These are phyloP conservation scores for Andrena haemorrhoa DNA, from an alignment of 2,888 invertebrate species.

Conservation along the genomic window DNA sequence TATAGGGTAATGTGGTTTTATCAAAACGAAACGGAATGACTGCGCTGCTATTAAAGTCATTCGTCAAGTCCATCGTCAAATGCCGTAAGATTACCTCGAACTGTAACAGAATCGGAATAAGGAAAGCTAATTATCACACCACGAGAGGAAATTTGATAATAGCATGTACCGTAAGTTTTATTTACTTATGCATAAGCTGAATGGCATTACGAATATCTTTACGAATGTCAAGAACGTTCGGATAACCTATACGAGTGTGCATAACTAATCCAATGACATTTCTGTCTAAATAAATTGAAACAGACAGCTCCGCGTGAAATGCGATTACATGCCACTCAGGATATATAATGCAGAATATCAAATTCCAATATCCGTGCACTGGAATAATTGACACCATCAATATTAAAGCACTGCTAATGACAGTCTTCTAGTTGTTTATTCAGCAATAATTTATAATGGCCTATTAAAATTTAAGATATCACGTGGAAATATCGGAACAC, in stretches of 20 bases:
- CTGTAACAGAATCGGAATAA: conserved; percentile 5
- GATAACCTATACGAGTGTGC: background rate
- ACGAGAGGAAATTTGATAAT: background rate
- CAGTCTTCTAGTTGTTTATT: background rate
- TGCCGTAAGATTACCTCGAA: background rate
- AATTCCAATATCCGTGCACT: background rate
- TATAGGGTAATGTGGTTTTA: conserved; percentile 12
- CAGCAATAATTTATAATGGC: background rate
- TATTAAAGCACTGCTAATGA: background rate
- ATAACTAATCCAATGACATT: background rate
- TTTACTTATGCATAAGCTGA: background rate
- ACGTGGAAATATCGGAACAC: background rate
- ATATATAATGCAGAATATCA: background rate
- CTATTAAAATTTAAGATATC: background rate
- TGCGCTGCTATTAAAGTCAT: conserved; percentile 28
- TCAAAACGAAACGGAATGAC: conserved; percentile 41
- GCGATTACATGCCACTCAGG: background rate
- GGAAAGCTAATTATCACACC: conserved; percentile 7
- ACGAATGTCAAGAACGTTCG: background rate
- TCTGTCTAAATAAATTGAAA: background rate
- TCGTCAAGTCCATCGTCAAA: background rate
- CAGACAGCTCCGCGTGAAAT: background rate
- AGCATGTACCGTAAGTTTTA: conserved; percentile 45
- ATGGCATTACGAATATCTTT: background rate
- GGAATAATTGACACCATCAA: background rate